Conservation (phyloP, 2,888 invertebrate species). For the Calameuta filiformis region DNA sequence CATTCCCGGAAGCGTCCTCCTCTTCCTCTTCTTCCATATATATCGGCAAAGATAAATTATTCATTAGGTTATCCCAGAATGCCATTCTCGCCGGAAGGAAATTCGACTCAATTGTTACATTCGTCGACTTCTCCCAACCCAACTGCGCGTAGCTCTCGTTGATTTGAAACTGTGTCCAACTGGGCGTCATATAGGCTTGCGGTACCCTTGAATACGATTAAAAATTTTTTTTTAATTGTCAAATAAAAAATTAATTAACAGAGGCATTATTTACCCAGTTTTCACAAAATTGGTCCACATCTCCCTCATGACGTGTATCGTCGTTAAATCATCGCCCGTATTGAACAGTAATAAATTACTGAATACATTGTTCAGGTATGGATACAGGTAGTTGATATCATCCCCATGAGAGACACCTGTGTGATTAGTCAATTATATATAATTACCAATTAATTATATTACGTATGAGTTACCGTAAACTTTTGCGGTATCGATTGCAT, state of each 20-base stretch:
- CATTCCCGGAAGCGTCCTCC: too few species aligned
- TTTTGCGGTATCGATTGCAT: conserved; percentile 15
- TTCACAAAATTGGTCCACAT: conserved; percentile 50
- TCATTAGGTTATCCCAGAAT: conserved; percentile 50
- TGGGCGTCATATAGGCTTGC: conserved; percentile 33
- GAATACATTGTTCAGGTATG: conserved; percentile 34
- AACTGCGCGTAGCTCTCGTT: conserved; percentile 45
- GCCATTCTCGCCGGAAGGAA: conserved; percentile 47
- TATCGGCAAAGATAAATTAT: conserved; percentile 26
- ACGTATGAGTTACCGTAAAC: conserved; percentile 38
- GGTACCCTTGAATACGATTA: conserved; percentile 43
- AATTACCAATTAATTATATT: not conserved
- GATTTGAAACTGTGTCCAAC: conserved; percentile 51
- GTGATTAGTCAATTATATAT: conserved; percentile 4
- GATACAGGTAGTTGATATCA: conserved; percentile 53
- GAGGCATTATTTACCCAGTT: conserved; percentile 44
- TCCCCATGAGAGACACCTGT: conserved; percentile 49
- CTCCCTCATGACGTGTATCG: conserved; percentile 54
- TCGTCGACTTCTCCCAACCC: conserved; percentile 39
- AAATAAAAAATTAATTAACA: not conserved
- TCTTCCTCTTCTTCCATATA: not conserved
- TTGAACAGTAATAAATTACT: conserved; percentile 34
- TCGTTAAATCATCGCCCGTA: conserved; percentile 42
- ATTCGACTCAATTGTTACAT: conserved; percentile 36
- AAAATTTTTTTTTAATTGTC: not conserved